Percentiles rank a stretch among this genome's conserved stretches.
These are phyloP conservation scores for Ceyx margarethae DNA, from an alignment of 2,113 vertebrate species.

Conservation along the genomic window DNA sequence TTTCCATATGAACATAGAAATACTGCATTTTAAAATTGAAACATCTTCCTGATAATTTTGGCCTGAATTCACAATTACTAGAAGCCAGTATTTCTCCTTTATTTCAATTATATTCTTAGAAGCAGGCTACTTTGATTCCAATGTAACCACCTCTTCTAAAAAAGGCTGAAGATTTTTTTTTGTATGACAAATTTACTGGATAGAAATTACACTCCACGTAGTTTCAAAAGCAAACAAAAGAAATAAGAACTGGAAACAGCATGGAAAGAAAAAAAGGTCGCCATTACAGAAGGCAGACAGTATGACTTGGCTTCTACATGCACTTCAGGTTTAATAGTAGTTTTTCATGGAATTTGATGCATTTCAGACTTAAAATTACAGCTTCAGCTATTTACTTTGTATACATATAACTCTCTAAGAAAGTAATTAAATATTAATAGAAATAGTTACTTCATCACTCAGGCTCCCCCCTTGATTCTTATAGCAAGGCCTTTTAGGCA, in stretches of 20 bases:
- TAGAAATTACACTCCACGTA: neutral
- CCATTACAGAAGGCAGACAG: neutral
- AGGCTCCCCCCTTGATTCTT: neutral
- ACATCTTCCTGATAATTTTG: neutral
- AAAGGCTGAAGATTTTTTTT: neutral
- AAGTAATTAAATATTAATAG: neutral
- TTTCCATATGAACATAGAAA: neutral
- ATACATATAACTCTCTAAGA: neutral
- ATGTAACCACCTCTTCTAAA: neutral
- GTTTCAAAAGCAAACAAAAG: neutral
- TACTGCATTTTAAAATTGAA: neutral
- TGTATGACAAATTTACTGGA: neutral
- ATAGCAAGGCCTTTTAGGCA: neutral
- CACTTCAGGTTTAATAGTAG: neutral
- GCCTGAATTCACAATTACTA: neutral
- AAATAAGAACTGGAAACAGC: neutral
- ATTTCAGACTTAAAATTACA: neutral
- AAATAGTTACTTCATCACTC: neutral
- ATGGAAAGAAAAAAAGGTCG: neutral
- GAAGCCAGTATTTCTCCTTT: neutral
- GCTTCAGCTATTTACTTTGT: neutral
- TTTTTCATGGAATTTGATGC: neutral
- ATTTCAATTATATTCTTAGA: neutral
- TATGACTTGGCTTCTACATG: neutral
- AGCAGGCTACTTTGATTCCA: neutral